A percentile compares a stretch with the other conserved stretches of the same genome.
phyloP scores from a whole-genome alignment of 2,888 invertebrate genomes.

The Margaritifera margaritifera region DNA sequence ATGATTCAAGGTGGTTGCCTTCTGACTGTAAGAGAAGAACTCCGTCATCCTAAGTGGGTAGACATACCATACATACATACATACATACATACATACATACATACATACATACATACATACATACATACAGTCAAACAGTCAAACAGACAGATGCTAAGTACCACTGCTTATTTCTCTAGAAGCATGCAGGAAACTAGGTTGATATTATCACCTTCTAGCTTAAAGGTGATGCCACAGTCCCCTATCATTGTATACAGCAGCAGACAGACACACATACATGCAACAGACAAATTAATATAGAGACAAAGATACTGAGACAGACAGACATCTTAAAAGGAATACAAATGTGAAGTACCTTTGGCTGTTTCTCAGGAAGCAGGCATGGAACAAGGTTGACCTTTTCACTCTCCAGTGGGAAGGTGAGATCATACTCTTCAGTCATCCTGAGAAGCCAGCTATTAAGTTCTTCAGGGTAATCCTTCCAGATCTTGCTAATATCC shows the following conservation, averaged over 20 bases:
- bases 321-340: too few species aligned
- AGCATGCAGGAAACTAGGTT: constrained; percentile 72
- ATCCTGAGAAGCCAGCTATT: constrained; percentile 69
- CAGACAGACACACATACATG: too few species aligned
- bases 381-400: constrained; percentile 71
- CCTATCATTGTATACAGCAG: constrained; percentile 68
- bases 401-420: constrained; percentile 63
- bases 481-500: constrained; percentile 66
- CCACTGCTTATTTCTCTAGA: constrained; percentile 66
- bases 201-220: constrained; percentile 53
- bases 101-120: neutral
- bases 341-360: constrained; percentile 46
- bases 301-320: neutral
- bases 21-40: too few species aligned
- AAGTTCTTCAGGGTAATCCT: constrained; percentile 57
- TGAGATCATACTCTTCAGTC: constrained; percentile 72
- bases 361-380: constrained; percentile 67
- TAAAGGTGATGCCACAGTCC: constrained; percentile 71
- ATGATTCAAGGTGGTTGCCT: too few species aligned
- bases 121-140: too few species aligned
- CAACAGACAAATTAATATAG: too few species aligned
- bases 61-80: too few species aligned
- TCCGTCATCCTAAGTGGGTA: too few species aligned
- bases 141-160: constrained; percentile 17
- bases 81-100: too few species aligned